Base-by-base conservation (phyloP, 2,113 vertebrate species). In the Stictonetta naevosa region DNA sequence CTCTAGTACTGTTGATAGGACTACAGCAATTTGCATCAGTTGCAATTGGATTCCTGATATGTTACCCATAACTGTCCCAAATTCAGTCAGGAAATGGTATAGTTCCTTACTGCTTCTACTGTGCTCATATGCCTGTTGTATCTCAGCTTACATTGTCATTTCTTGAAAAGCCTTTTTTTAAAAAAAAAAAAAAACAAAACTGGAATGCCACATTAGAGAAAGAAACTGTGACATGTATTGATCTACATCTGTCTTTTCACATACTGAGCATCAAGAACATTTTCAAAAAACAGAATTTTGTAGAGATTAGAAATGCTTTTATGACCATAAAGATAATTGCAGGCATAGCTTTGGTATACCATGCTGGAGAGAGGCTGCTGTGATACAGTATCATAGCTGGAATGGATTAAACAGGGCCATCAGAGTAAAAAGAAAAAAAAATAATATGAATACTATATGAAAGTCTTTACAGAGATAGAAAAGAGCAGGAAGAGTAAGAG, bases 261-360 rank as follows among this genome's bases (percentile, higher is more conserved):
- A 42, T 8, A 75, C 42, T 82, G 53, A 72, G 66, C 22, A 69
- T n/a, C 26, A 76, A 73, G 58, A 85, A 40, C 62, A 73, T 79
- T 88, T 90, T 83, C 21, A 76, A 93, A 92, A 83, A 34, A 1
- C 33, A 71, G 9, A 13, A 62, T 34, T 93, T 38, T 88, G 23
- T 44, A 76, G 78, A 93, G 53, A 88, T 71, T n/a, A 63, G 52
- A 87, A 87, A 89, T 56, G 17, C 56, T 96, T 80, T 94, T 72
- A 73, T 82, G 62, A 56, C 42, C 64, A 53, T 34, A 85, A 75
- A 85, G 85, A 94, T 58, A 55, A 28, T 36, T 90, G 50, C 13
- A 9, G 58, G 55, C 40, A 64, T 14, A 3, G 8, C 79, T 90
- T 92, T 74, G 59, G 63, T 53, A 56, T 8, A 79, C 48, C 50